Evolutionary conservation across 2,113 vertebrate genomes (phyloP), one percentile per base, ranked within the genome.

Genomic region (Corythornis vintsioides): DNA sequence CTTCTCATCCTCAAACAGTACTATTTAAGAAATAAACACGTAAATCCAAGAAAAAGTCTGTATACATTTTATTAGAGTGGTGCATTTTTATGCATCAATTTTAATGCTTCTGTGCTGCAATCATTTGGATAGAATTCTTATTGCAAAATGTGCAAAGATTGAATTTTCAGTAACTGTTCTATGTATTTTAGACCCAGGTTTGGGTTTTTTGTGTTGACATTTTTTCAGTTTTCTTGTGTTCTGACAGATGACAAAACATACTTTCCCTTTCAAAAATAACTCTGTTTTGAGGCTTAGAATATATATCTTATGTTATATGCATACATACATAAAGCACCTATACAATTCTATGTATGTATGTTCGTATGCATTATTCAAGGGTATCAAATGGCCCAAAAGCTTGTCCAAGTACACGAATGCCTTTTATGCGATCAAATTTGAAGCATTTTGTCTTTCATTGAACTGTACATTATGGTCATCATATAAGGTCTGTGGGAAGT

Each of bases 91-190:
- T 45, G 42, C n/a, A 87, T 95, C 92, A 94, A 42, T 93, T 95
- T 93, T 86, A 92, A 61, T 88, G 60, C 56, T 71, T 89, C 52
- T 69, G 47, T 4, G 4, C 88, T 95, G 77, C 73, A 93, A 16
- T 96, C 91, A 93, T 92, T 95, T 96, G 93, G 29, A 85, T 71
- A 73, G 83, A 94, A 78, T 80, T 91, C 66, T 64, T 91, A 71
- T 57, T 92, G 92, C 80, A 92, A 97, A 95, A 92, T 92, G 55
- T 89, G 67, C n/a, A 42, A 91, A 81, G 43, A 67, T 95, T 88
- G 78, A 94, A 72, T 89, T 95, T 93, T 64, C 53, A n/a, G 38
- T 86, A 75, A 83, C 82, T 89, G 35, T 50, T 70, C 31, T 66
- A 13, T 63, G 38, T 76, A 71, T 90, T 93, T 95, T 83, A 67